Evolutionary conservation across 23 tunicate species (phyloP).

Genomic region (Phallusia fumigata): DNA sequence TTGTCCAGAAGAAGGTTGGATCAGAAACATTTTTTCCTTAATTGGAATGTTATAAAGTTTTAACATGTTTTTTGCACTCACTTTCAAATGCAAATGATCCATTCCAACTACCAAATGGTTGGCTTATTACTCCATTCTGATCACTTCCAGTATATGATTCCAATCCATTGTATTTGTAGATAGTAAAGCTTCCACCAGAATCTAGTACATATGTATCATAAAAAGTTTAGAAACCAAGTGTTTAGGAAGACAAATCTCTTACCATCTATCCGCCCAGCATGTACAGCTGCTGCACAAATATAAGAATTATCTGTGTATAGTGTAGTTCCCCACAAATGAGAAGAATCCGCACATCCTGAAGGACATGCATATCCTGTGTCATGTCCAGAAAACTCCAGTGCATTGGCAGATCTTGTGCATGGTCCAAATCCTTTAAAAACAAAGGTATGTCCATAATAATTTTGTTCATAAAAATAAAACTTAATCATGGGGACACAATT

Average conservation of each 20-base stretch:
- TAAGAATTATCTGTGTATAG: not conserved
- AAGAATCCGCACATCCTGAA: not conserved
- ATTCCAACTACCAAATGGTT: not conserved
- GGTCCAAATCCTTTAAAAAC: not conserved
- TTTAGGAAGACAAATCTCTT: not conserved
- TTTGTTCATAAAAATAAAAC: no score
- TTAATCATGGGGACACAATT: no score
- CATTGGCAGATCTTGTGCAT: not conserved
- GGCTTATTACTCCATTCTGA: not conserved
- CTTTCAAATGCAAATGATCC: not conserved
- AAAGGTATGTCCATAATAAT: not conserved
- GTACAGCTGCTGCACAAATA: not conserved
- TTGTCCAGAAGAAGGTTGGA: no score
- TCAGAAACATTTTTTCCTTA: no score
- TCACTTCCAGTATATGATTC: not conserved
- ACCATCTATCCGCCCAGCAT: not conserved
- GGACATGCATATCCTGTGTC: not conserved
- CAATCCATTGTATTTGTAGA: not conserved
- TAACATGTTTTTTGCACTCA: not conserved
- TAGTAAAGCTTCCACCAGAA: not conserved
- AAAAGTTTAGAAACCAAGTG: not conserved
- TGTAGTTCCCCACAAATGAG: not conserved
- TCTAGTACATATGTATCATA: not conserved
- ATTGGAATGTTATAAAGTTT: no score
- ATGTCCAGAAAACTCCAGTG: not conserved